phyloP scores from a whole-genome alignment of 1,140 invertebrate species.

The Hypsibius dujardini region DNA sequence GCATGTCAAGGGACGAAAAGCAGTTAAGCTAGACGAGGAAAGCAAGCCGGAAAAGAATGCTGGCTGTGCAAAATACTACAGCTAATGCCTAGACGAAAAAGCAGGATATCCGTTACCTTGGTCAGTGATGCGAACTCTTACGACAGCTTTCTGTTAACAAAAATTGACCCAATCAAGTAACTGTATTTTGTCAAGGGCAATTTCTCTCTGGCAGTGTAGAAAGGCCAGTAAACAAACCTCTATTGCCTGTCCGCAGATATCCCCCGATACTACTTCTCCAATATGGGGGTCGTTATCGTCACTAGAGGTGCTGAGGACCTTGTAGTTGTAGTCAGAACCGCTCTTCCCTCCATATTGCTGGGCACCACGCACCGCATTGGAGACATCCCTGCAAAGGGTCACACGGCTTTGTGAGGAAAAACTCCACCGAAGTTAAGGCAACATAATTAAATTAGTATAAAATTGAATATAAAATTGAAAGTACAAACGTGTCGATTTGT shows the following conservation, averaged over 20 bases:
- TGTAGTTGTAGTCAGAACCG: not conserved
- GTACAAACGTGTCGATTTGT: not conserved
- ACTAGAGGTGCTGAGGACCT: not conserved
- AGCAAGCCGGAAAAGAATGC: not conserved
- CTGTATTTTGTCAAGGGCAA: no score
- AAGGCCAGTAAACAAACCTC: no score
- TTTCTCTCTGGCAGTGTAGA: no score
- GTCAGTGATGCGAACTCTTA: not conserved
- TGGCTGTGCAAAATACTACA: not conserved
- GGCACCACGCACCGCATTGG: not conserved
- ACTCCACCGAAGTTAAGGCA: not conserved
- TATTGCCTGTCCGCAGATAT: not conserved
- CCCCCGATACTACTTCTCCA: not conserved
- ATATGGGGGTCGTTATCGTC: conserved; percentile 16
- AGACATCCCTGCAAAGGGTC: not conserved
- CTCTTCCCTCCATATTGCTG: not conserved
- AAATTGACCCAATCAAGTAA: no score
- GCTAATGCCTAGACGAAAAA: not conserved
- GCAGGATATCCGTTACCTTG: not conserved
- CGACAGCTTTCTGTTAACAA: not conserved
- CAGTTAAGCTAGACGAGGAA: not conserved
- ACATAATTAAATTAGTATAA: not conserved
- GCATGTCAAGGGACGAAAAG: not conserved
- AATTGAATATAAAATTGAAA: no score
- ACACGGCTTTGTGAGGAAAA: not conserved